Evolutionary conservation across 2,113 vertebrate genomes (phyloP).

Genomic region (Natator depressus): DNA sequence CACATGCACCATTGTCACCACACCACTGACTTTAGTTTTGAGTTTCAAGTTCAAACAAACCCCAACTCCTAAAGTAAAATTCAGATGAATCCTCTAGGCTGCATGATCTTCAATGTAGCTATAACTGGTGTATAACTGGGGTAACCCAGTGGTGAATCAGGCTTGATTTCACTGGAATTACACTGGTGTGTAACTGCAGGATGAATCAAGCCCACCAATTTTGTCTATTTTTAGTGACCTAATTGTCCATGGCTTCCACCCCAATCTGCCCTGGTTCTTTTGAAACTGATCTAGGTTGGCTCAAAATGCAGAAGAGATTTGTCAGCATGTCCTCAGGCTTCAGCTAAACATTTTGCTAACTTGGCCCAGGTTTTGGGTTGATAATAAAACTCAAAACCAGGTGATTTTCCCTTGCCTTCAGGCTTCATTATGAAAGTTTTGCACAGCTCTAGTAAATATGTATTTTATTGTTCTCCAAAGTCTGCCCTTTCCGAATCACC

Average conservation of each 20-base stretch:
- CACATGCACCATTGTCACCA: neutral
- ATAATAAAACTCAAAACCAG: neutral
- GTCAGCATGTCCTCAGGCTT: conserved; percentile 39
- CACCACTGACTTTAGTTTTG: neutral
- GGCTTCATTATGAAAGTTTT: conserved; percentile 64
- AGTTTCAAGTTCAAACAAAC: neutral
- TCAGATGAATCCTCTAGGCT: neutral
- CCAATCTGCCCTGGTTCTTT: neutral
- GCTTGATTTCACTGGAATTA: neutral
- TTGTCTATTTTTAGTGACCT: conserved; percentile 22
- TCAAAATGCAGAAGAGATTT: conserved; percentile 43
- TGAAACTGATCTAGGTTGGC: neutral
- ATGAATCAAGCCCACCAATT: neutral
- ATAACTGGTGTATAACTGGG: neutral
- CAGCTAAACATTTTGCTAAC: conserved; percentile 50
- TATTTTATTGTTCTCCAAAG: conserved; percentile 74
- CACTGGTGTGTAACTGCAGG: neutral
- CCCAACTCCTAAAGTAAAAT: neutral
- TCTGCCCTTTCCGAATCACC: conserved; percentile 81
- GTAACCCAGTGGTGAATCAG: fast-evolving
- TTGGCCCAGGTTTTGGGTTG: neutral
- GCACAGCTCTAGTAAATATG: conserved; percentile 39
- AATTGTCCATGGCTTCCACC: neutral
- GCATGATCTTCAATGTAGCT: neutral
- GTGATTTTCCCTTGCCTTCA: conserved; percentile 64